Conservation (phyloP, 2,113 vertebrate species). For the Ellobius talpinus region DNA sequence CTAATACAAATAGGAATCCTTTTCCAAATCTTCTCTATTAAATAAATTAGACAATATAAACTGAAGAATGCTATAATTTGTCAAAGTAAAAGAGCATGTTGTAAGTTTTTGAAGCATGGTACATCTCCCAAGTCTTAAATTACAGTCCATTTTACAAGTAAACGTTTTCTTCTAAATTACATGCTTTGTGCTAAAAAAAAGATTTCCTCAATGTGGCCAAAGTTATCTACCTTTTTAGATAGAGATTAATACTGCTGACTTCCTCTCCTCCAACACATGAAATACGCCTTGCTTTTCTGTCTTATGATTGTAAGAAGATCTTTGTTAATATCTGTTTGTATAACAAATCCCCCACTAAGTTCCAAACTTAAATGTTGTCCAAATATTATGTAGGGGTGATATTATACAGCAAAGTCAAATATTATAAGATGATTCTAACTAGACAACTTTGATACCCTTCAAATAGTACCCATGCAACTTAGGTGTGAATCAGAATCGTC, state of each 20-base stretch:
- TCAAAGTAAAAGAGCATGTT: slow-evolving; percentile 53
- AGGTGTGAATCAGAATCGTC: neutral
- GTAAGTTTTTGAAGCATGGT: slow-evolving; percentile 49
- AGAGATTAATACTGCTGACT: neutral
- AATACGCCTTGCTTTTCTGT: neutral
- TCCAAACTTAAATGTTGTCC: neutral
- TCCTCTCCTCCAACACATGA: neutral
- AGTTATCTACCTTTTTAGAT: slow-evolving; percentile 44
- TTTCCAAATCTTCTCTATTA: slow-evolving; percentile 28
- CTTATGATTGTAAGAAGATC: slow-evolving; percentile 44
- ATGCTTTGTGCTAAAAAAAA: neutral
- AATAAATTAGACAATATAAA: slow-evolving; percentile 17
- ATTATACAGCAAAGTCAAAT: neutral
- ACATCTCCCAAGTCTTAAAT: slow-evolving; percentile 32
- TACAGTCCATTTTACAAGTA: slow-evolving; percentile 50
- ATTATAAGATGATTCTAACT: neutral
- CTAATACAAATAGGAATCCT: slow-evolving; percentile 13
- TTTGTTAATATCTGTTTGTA: neutral
- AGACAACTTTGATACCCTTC: neutral
- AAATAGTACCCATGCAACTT: neutral
- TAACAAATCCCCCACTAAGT: neutral
- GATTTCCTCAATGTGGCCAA: neutral
- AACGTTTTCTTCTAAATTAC: slow-evolving; percentile 53
- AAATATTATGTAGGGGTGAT: neutral
- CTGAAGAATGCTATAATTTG: slow-evolving; percentile 1